Base-by-base conservation (phyloP, 2,888 invertebrate genomes). In the Linnaemya tessellans region DNA sequence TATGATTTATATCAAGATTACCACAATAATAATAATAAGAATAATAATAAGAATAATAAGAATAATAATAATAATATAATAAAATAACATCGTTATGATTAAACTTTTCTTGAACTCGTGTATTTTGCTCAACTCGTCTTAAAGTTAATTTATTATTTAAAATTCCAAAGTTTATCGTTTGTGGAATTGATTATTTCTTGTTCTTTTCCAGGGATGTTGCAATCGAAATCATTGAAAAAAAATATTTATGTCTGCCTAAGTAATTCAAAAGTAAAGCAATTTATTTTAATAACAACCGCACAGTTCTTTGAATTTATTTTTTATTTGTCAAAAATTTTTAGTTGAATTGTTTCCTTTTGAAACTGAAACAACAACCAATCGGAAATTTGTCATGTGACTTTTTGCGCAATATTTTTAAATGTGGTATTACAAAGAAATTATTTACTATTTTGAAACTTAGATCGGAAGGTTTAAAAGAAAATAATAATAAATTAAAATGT, bases 1-100 rank as follows among this genome's bases (percentile, higher is more conserved):
- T 71, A 62, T 68, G 67, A 43, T 78, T 73, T 43, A 67, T 67
- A 60, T 60, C 9, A 51, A 58, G 65, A 38, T 78, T 71, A 83
- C 51, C 67, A 41, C 51, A 78, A 54, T 67, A 58, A 77, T 56
- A 54, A 18, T n/a, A 30, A 30, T 30, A 30, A 30, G 3, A 30
- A n/a, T n/a, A n/a, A n/a, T n/a, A n/a, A n/a, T n/a, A n/a, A n/a
- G n/a, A n/a, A n/a, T n/a, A n/a, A n/a, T n/a, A n/a, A 35, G 35
- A 35, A 35, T 7, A 7, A n/a, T 20, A 18, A 60, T 8, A 68
- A 38, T 38, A 18, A 38, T 25, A 22, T 25, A 18, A 41, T 49
- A 25, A 35, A 67, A 68, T n/a, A 46, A 64, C 0, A 64, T 15
- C 7, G 15, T 22, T 38, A 10, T 30, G 9, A 7, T 30, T 65